A percentile compares a stretch with the other conserved stretches of the same genome.
These are phyloP conservation scores for Synergus umbraculus DNA, from an alignment of 2,888 invertebrate genomes.

Conservation along the genomic window DNA sequence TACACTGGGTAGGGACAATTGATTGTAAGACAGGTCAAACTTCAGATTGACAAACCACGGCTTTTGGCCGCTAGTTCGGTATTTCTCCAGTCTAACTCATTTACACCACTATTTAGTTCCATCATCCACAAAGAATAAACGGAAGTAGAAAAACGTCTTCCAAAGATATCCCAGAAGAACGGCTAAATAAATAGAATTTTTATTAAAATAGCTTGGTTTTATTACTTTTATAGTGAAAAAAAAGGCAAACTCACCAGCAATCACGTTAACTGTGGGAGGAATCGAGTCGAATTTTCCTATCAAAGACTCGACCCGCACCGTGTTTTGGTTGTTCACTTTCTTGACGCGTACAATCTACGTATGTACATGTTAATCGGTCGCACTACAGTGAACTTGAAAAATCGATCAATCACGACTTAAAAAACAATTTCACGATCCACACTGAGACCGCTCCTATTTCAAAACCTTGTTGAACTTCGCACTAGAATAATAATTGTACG, in stretches of 20 bases:
- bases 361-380: constrained; percentile 34
- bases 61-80: too few relatives aligned
- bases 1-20: too few relatives aligned
- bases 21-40: too few relatives aligned
- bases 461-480: constrained; percentile 29
- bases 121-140: too few relatives aligned
- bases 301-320: constrained; percentile 61
- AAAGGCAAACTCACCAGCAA: constrained; percentile 69
- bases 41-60: too few relatives aligned
- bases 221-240: neutral
- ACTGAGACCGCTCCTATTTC: constrained; percentile 10
- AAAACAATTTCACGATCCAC: neutral
- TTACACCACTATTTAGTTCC: too few relatives aligned
- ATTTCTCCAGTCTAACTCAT: too few relatives aligned
- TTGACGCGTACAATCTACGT: constrained; percentile 62
- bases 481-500: constrained; percentile 32
- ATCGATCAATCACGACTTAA: constrained; percentile 24
- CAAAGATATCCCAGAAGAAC: too few relatives aligned
- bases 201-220: neutral
- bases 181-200: too few relatives aligned
- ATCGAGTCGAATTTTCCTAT: constrained; percentile 68
- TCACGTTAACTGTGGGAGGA: constrained; percentile 73
- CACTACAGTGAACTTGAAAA: constrained; percentile 34
- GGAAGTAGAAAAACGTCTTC: too few relatives aligned
- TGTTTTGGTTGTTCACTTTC: constrained; percentile 35